Percentiles rank a stretch among this genome's conserved stretches.
phyloP scores from a whole-genome alignment of 2,113 vertebrate species.

The Coryphaenoides rupestris region DNA sequence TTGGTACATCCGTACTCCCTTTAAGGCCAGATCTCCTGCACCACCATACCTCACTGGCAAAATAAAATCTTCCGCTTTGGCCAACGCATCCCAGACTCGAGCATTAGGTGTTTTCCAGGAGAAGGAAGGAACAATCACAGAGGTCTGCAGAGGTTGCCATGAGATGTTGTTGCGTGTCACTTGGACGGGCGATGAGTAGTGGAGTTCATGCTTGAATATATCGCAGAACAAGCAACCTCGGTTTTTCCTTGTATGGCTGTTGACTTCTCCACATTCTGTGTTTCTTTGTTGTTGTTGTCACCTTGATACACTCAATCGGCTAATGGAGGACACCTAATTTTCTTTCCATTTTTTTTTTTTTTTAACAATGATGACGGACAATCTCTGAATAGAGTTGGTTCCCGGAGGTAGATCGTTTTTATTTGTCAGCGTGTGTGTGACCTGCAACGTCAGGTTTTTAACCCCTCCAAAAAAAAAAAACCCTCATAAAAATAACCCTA shows the following conservation, averaged over 20 bases:
- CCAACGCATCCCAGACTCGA: constrained; percentile 56
- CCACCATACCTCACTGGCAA: constrained; percentile 71
- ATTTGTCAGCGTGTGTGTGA: constrained; percentile 18
- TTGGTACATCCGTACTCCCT: constrained; percentile 53
- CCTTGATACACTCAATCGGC: constrained; percentile 44
- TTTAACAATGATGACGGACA: constrained; percentile 3
- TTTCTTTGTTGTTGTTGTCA: constrained; percentile 45
- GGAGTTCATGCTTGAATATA: constrained; percentile 45
- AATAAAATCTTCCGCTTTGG: constrained; percentile 65
- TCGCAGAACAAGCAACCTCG: constrained; percentile 59
- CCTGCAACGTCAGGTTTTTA: constrained; percentile 27
- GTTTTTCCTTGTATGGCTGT: constrained; percentile 59
- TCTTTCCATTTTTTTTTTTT: constrained; percentile 28
- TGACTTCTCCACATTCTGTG: constrained; percentile 68
- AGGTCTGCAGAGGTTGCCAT: too few relatives aligned
- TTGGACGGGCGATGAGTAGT: constrained; percentile 59
- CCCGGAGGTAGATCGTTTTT: constrained; percentile 19
- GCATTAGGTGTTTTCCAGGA: background rate
- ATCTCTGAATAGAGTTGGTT: constrained; percentile 24
- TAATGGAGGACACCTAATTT: constrained; percentile 49
- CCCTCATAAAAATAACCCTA: constrained; percentile 19
- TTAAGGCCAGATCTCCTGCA: too few relatives aligned
- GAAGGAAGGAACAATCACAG: background rate
- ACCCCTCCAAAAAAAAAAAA: too few relatives aligned
- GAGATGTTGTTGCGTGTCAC: constrained; percentile 43